These are phyloP conservation scores for Dufourea novaeangliae DNA, from an alignment of 1,140 invertebrate species.

Conservation along the genomic window DNA sequence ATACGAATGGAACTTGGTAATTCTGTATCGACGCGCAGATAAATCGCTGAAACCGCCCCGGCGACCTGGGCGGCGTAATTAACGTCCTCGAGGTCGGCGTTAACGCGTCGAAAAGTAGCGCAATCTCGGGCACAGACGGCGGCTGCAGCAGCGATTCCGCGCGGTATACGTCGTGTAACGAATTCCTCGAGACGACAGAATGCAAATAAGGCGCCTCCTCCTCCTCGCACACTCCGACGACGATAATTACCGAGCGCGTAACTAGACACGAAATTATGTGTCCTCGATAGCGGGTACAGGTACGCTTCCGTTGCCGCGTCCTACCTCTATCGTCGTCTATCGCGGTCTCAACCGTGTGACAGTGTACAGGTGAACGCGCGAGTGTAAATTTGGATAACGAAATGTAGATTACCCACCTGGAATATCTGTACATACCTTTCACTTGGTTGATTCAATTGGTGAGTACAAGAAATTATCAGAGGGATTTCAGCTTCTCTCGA, in stretches of 20 bases:
- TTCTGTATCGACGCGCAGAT: conserved; percentile 25
- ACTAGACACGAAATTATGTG: conserved; percentile 69
- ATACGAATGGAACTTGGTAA: not conserved
- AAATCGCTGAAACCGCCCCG: not conserved
- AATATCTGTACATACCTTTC: no score
- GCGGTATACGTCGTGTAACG: not conserved
- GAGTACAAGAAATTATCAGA: no score
- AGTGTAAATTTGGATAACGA: no score
- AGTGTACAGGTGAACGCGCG: not conserved
- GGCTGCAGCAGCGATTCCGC: not conserved
- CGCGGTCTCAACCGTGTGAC: not conserved
- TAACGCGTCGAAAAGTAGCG: not conserved
- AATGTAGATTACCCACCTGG: no score
- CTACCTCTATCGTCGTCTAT: not conserved
- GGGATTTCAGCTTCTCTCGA: no score
- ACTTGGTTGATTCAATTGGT: no score
- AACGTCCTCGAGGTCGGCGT: conserved; percentile 18
- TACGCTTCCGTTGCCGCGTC: not conserved
- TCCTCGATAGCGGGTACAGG: conserved; percentile 59
- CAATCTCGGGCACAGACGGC: not conserved
- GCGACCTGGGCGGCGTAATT: conserved; percentile 7
- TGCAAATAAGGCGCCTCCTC: conserved; percentile 59
- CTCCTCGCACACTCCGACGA: not conserved
- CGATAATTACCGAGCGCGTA: conserved; percentile 71
- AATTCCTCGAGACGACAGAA: conserved; percentile 46